Conservation (phyloP, 2,888 invertebrate species). For the Acrocyrtus sp. region DNA sequence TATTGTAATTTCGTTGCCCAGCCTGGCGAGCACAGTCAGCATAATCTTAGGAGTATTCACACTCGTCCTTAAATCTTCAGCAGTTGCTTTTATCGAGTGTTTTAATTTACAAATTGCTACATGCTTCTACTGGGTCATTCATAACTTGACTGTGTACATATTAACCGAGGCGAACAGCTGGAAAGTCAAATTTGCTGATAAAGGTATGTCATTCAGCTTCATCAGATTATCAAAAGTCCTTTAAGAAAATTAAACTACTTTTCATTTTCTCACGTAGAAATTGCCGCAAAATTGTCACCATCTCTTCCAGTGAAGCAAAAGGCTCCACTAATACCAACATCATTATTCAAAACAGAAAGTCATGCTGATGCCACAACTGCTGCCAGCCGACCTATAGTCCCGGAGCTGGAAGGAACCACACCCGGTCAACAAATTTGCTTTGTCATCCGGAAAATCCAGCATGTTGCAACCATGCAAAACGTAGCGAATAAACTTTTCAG, state of each 20-base stretch:
- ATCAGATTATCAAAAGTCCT: too few relatives aligned
- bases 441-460: conserved; percentile 18
- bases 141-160: conserved; percentile 21
- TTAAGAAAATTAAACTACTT: not conserved
- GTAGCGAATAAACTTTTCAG: conserved; percentile 30
- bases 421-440: conserved; percentile 39
- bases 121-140: conserved; percentile 11
- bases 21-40: not conserved
- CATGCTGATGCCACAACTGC: not conserved
- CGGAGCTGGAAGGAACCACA: not conserved
- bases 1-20: not conserved
- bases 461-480: conserved; percentile 31
- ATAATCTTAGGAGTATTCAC: not conserved
- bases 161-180: conserved; percentile 11
- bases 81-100: conserved; percentile 20
- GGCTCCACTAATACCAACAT: not conserved
- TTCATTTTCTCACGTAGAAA: not conserved
- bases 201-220: not conserved
- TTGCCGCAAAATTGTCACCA: not conserved
- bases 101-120: conserved; percentile 18
- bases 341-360: not conserved
- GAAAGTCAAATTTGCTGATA: conserved; percentile 21
- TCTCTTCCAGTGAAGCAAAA: not conserved
- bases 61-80: not conserved
- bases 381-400: not conserved